These are phyloP conservation scores for Coregonus ussuriensis DNA, from an alignment of 2,797 vertebrate genomes.

Conservation along the genomic window DNA sequence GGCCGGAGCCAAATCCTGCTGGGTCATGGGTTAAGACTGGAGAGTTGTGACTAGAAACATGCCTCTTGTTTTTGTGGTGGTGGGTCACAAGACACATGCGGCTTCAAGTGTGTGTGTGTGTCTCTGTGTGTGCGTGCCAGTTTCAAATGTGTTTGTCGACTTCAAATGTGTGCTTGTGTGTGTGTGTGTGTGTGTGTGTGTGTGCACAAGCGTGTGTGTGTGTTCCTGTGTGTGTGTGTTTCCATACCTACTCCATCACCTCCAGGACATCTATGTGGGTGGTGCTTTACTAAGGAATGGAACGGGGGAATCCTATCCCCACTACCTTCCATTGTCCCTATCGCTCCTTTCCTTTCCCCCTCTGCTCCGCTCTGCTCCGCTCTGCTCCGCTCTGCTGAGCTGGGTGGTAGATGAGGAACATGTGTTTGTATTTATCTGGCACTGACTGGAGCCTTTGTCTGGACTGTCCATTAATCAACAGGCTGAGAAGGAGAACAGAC, in stretches of 20 bases:
- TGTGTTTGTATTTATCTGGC: background rate
- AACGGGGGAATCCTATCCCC: slow-evolving; percentile 3
- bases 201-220: too few relatives aligned
- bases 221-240: too few relatives aligned
- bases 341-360: slow-evolving; percentile 63
- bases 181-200: too few relatives aligned
- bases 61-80: background rate
- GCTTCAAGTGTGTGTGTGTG: slow-evolving; percentile 16
- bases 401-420: slow-evolving; percentile 44
- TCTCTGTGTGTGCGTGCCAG: too few relatives aligned
- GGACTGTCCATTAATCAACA: background rate
- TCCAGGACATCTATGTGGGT: background rate
- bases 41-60: background rate
- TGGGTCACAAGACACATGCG: background rate
- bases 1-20: background rate
- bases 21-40: background rate
- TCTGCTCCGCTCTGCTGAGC: background rate
- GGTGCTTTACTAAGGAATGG: background rate
- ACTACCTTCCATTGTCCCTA: slow-evolving; percentile 42
- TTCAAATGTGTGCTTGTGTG: background rate
- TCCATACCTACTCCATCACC: background rate
- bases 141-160: background rate
- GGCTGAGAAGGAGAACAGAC: background rate
- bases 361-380: slow-evolving; percentile 6
- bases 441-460: background rate